Conservation (phyloP, 2,888 invertebrate genomes). For the Hecatera dysodea region DNA sequence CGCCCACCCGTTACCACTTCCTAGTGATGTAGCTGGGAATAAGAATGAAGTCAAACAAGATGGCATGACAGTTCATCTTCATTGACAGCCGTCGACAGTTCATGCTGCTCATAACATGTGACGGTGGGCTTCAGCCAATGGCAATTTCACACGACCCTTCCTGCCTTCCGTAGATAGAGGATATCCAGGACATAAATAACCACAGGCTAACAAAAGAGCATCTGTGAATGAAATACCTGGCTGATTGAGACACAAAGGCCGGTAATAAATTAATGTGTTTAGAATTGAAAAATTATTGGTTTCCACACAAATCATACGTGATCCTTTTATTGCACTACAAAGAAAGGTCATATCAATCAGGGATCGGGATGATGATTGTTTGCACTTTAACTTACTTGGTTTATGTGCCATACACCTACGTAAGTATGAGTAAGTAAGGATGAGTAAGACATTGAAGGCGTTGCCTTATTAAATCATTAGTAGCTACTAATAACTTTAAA, state of each 20-base stretch:
- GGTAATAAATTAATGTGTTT: conserved; percentile 33
- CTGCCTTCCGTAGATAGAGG: neutral
- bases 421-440: conserved; percentile 27
- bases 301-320: conserved; percentile 24
- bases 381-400: conserved; percentile 24
- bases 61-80: too few species aligned
- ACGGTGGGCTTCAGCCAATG: neutral
- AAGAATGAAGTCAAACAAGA: too few species aligned
- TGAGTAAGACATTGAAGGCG: conserved; percentile 38
- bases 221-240: conserved; percentile 22
- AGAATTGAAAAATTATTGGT: conserved; percentile 42
- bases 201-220: conserved; percentile 17
- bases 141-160: neutral
- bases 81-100: too few species aligned
- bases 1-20: too few species aligned
- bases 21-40: too few species aligned
- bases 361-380: conserved; percentile 20
- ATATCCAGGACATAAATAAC: conserved; percentile 5
- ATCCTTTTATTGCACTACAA: conserved; percentile 42
- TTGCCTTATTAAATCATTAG: conserved; percentile 30
- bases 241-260: conserved; percentile 29
- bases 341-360: conserved; percentile 51
- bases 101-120: neutral
- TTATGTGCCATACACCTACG: conserved; percentile 34
- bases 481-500: conserved; percentile 32